Evolutionary conservation across 1,140 invertebrate genomes (phyloP), one percentile per base, ranked within the genome.

Genomic region (Papilio glaucus): DNA sequence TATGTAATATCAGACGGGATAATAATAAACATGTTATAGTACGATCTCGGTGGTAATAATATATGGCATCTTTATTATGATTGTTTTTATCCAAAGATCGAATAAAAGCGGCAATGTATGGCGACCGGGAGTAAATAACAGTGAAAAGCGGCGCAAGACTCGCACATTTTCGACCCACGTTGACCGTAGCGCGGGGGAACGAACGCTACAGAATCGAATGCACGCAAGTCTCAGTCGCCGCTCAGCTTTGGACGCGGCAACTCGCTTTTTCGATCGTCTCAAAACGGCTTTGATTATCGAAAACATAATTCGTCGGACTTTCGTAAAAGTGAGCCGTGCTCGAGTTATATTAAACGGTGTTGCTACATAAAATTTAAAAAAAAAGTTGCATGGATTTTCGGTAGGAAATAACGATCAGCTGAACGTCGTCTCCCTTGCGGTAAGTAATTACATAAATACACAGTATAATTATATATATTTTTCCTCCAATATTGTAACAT

Each of bases 161-260:
- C n/a, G 33, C 18, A 21, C n/a, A 39, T 39, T 65, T 65, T 76
- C 80, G 79, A 79, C 77, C 75, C 79, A 78, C 75, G 80, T 79
- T 86, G 85, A 86, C 82, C 85, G 82, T 81, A 79, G 80, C 77
- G 81, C 79, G 76, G 82, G 79, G 81, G 84, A 85, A 86, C 80
- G 84, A 77, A 81, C 84, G 78, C 78, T 21, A n/a, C 49, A 42
- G 39, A 39, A 29, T 49, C 72, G 38, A 71, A 18, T 60, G 75
- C 53, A 45, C 63, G 49, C 45, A 45, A 60, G 72, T 74, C 72
- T n/a, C 85, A 90, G 88, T 90, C 88, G 84, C 72, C 83, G 82
- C 83, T 85, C 84, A 80, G 77, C 74, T 72, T 65, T 78, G 85
- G 84, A 78, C 83, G 88, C 76, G 79, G 80, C 80, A 80, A 80